Evolutionary conservation across 2,113 vertebrate genomes (phyloP), one percentile per base, ranked within the genome.

Genomic region (Sitta europaea): DNA sequence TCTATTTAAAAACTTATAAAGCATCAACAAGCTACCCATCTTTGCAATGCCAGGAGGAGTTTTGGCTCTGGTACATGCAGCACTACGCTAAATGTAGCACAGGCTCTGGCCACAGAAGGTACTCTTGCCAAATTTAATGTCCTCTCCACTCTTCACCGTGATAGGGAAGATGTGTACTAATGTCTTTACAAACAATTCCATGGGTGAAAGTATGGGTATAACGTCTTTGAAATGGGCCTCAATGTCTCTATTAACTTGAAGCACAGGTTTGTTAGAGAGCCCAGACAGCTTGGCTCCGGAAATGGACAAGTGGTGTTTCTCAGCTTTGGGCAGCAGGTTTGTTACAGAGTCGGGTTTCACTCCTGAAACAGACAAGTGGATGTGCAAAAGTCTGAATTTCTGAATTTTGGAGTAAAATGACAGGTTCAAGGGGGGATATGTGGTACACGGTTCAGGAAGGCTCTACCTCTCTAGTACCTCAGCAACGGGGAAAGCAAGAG

Each of bases 371-470:
- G 48, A 65, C 9, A 29, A 35, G 14, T 19, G 7, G 13, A 17
- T 57, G n/a, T 38, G 62, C 51, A 57, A 12, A 31, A 38, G 22
- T 27, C 43, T 25, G 29, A 20, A n/a, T 18, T 51, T 62, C 36
- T 6, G 36, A 42, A 28, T 20, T 51, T 82, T 9, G 15, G 40
- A 10, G 42, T 47, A 48, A 65, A 74, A 63, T 16, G 12, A 23
- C 40, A 54, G 14, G 9, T 54, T 54, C 40, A 73, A 62, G 33
- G 2, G 7, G 7, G 23, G 7, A 15, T 55, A 23, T 15, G 19
- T 47, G 23, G n/a, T 29, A 65, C 50, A 50, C 0, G 0, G 14
- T n/a, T 42, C 0, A 0, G 24, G 24, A 19, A 70, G 35, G 53
- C 65, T 28, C n/a, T 10, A 47, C 22, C 17, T 83, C 36, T 11